Evolutionary conservation across 2,113 vertebrate genomes (phyloP).

Genomic region (Barbus barbus): DNA sequence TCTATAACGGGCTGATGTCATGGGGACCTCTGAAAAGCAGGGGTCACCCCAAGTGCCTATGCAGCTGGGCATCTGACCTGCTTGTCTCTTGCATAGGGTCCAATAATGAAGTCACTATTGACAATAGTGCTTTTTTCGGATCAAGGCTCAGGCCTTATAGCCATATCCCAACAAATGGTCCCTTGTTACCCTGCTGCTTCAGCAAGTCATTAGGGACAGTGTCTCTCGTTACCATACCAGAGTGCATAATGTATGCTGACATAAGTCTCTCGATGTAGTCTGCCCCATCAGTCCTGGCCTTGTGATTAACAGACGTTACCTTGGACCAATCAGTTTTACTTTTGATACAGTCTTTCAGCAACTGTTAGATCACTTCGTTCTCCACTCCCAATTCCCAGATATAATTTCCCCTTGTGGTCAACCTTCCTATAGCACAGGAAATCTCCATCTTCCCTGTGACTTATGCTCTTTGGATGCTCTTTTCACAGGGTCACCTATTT

Average conservation of each 20-base stretch:
- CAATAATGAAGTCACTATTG: background rate
- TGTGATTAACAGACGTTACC: background rate
- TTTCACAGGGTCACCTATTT: background rate
- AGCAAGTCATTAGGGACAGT: background rate
- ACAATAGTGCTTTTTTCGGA: background rate
- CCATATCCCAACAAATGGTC: background rate
- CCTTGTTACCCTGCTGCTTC: background rate
- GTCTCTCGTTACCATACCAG: background rate
- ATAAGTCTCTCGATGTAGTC: background rate
- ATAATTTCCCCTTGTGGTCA: background rate
- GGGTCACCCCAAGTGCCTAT: background rate
- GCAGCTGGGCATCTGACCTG: background rate
- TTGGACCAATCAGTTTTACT: background rate
- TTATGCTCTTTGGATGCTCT: background rate
- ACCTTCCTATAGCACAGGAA: background rate
- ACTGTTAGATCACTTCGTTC: background rate
- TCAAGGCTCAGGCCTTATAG: background rate
- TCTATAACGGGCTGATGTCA: background rate
- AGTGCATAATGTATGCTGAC: background rate
- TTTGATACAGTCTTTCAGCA: background rate
- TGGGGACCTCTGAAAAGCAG: background rate
- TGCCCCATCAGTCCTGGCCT: background rate
- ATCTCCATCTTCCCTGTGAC: background rate
- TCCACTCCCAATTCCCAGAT: background rate
- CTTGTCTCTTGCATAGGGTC: background rate